Base-by-base conservation (phyloP, 2,113 vertebrate species). In the Vidua chalybeata region DNA sequence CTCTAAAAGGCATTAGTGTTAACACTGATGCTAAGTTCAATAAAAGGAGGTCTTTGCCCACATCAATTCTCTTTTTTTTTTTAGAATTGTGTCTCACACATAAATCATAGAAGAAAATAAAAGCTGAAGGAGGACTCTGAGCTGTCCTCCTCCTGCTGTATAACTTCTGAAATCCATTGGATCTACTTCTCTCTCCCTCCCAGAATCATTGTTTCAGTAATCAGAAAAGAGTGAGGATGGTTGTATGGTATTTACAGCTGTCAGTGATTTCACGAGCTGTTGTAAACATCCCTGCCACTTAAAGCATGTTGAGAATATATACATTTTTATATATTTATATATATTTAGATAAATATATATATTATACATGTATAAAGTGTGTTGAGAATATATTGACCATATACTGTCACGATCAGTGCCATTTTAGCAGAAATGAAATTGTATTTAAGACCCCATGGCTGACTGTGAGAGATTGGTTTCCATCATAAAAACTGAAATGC, bases 401-500 rank as follows among this genome's bases (percentile, higher is more conserved):
- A 71, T 39, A 83, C 16, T 63, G 72, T 90, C 90, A 95, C 0
- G 13, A 83, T 90, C 94, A 88, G 64, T 58, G 48, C 54, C 69
- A 79, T 94, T 93, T 81, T 59, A 79, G 54, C 48, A 83, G 86
- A 95, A 96, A 73, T 35, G 16, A 94, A 96, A 96, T 87, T 48
- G 54, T 61, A 78, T 84, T 66, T 94, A 90, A 96, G 91, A 88
- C 26, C 12, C 30, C 67, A 71, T 76, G 74, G 73, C 76, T 90
- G 92, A 90, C 69, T 61, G 61, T 94, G 88, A 96, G 85, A 73
- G 90, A 95, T 96, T 87, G 58, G 78, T 91, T 96, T 95, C 89
- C 90, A 87, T 55, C 92, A 95, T 87, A 97, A 96, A 97, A 97
- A 75, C 68, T 68, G 84, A 96, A 89, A 96, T 89, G 35, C 69